A percentile compares a stretch with the other conserved stretches of the same genome.
These are phyloP conservation scores for Synergus umbraculus DNA, from an alignment of 2,888 invertebrate species.

Conservation along the genomic window DNA sequence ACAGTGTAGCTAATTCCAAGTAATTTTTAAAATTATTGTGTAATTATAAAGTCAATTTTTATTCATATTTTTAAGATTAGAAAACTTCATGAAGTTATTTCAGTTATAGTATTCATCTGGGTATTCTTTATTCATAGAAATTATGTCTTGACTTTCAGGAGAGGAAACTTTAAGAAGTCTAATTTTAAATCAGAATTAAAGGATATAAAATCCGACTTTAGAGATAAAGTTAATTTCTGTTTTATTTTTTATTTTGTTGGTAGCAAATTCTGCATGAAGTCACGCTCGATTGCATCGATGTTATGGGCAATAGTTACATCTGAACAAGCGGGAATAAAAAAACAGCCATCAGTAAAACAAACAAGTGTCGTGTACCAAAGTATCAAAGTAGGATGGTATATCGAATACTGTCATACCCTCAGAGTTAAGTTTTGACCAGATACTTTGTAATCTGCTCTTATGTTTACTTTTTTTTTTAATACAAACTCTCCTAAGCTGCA, in stretches of 20 bases:
- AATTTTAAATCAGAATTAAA: too few relatives aligned
- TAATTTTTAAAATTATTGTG: too few relatives aligned
- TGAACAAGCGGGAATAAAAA: conserved; percentile 47
- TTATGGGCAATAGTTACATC: not conserved
- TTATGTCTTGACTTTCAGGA: too few relatives aligned
- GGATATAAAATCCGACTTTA: not conserved
- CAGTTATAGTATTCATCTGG: too few relatives aligned
- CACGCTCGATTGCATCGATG: not conserved
- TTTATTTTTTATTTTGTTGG: not conserved
- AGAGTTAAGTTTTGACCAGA: conserved; percentile 42
- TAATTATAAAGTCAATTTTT: too few relatives aligned
- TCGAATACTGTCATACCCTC: conserved; percentile 9
- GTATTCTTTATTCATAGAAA: too few relatives aligned
- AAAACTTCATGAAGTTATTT: too few relatives aligned
- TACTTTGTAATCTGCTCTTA: conserved; percentile 40
- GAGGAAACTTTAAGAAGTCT: too few relatives aligned
- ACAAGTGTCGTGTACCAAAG: conserved; percentile 61
- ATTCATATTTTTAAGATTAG: too few relatives aligned
- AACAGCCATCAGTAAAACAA: conserved; percentile 52
- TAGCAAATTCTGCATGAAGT: not conserved
- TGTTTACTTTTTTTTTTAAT: not conserved
- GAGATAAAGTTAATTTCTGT: not conserved
- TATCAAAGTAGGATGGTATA: conserved; percentile 43
- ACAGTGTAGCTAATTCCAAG: too few relatives aligned
- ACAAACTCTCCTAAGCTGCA: not conserved